Evolutionary conservation across 2,113 vertebrate genomes (phyloP).

Genomic region (Gymnorhina tibicen): DNA sequence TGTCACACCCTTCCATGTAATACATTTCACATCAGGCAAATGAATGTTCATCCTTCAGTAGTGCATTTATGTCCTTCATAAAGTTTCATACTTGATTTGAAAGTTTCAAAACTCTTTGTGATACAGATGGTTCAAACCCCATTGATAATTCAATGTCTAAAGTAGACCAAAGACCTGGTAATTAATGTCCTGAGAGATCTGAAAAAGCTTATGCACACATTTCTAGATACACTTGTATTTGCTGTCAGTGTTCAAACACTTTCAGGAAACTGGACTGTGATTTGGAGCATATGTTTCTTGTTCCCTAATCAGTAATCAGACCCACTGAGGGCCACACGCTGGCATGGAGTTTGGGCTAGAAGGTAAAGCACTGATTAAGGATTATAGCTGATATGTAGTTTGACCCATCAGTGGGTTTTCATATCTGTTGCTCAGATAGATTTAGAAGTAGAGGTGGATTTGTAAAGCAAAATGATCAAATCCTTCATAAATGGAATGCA

Average conservation of each 20-base stretch:
- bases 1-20: neutral
- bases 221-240: constrained; percentile 55
- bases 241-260: constrained; percentile 58
- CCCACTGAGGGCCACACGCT: neutral
- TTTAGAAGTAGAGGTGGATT: neutral
- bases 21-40: neutral
- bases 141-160: constrained; percentile 36
- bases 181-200: constrained; percentile 49
- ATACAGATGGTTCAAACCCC: constrained; percentile 49
- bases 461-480: neutral
- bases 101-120: neutral
- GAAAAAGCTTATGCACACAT: constrained; percentile 48
- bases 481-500: neutral
- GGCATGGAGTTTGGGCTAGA: neutral
- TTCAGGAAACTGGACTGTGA: constrained; percentile 58
- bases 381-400: neutral
- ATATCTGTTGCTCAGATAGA: neutral
- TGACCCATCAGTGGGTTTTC: neutral
- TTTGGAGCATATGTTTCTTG: constrained; percentile 63
- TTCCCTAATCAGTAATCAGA: constrained; percentile 40
- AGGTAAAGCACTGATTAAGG: neutral
- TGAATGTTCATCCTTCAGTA: neutral
- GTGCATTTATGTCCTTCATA: neutral
- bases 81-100: neutral
- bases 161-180: constrained; percentile 47